Evolutionary conservation across 2,797 vertebrate species (phyloP).

Genomic region (Clarias laeviceps): DNA sequence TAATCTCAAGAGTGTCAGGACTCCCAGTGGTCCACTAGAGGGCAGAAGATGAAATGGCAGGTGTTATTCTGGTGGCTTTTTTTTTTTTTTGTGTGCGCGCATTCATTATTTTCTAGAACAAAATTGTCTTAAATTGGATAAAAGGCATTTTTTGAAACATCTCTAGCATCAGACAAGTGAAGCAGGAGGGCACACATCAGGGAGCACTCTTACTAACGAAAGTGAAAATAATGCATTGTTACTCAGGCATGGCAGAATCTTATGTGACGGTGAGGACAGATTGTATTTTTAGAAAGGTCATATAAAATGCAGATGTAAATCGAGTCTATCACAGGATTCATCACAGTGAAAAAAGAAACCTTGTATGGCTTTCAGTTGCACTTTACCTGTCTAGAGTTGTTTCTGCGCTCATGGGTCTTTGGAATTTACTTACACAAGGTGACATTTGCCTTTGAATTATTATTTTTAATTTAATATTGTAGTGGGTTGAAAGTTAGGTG

Average conservation of each 20-base stretch:
- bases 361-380: background rate
- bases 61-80: background rate
- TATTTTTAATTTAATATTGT: background rate
- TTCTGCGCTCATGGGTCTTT: background rate
- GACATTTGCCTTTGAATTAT: background rate
- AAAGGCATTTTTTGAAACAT: background rate
- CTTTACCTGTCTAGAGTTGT: background rate
- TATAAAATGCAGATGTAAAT: slow-evolving; percentile 19
- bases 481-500: background rate
- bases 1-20: slow-evolving; percentile 19
- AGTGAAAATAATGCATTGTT: slow-evolving; percentile 39
- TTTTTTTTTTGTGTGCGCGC: background rate
- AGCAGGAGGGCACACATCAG: slow-evolving; percentile 32
- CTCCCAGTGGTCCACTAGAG: slow-evolving; percentile 24
- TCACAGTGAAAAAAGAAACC: background rate
- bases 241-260: slow-evolving; percentile 26
- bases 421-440: background rate
- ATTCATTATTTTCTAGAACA: slow-evolving; percentile 44
- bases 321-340: background rate
- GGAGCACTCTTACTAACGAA: slow-evolving; percentile 20
- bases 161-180: slow-evolving; percentile 27
- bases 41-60: slow-evolving; percentile 15
- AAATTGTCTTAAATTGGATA: slow-evolving; percentile 25
- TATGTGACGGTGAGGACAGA: slow-evolving; percentile 6
- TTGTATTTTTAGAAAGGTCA: slow-evolving; percentile 12